Percentiles rank a stretch among this genome's conserved stretches.
These are phyloP conservation scores for Hemibagrus guttatus DNA, from an alignment of 2,797 vertebrate species.

Conservation along the genomic window DNA sequence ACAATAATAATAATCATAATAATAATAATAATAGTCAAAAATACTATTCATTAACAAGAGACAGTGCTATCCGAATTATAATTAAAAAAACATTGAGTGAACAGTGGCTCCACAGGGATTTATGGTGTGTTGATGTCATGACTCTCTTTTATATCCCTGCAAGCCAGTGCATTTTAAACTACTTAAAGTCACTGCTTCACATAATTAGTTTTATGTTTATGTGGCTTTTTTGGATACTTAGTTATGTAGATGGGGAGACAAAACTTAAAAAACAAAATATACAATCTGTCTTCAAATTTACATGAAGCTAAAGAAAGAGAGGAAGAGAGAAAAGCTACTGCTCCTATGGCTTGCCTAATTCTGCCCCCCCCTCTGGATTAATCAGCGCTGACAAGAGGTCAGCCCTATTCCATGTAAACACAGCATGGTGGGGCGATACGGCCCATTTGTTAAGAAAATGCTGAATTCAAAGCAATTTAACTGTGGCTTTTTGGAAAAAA, in stretches of 20 bases:
- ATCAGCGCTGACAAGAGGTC: constrained; percentile 57
- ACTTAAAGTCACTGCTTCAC: neutral
- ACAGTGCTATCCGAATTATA: no score
- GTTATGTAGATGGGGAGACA: constrained; percentile 11
- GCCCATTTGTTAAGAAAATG: constrained; percentile 64
- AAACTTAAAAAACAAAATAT: constrained; percentile 20
- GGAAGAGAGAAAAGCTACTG: constrained; percentile 32
- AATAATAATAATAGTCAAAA: no score
- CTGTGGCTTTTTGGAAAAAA: constrained; percentile 55
- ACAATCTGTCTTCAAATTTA: constrained; percentile 20
- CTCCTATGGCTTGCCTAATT: constrained; percentile 42
- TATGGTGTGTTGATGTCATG: constrained; percentile 38
- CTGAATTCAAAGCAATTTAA: constrained; percentile 54
- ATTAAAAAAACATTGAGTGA: neutral
- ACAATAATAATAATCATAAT: no score
- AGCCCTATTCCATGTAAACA: constrained; percentile 61
- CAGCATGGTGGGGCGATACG: constrained; percentile 53
- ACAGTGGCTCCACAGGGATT: constrained; percentile 24
- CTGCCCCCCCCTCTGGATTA: constrained; percentile 48
- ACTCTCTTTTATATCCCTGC: neutral
- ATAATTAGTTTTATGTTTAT: constrained; percentile 10
- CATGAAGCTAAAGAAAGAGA: constrained; percentile 42
- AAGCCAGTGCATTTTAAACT: neutral
- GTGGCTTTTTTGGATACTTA: constrained; percentile 24
- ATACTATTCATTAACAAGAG: no score